phyloP scores from a whole-genome alignment of 2,888 invertebrate species.

The Poecilobothrus nobilitatus region DNA sequence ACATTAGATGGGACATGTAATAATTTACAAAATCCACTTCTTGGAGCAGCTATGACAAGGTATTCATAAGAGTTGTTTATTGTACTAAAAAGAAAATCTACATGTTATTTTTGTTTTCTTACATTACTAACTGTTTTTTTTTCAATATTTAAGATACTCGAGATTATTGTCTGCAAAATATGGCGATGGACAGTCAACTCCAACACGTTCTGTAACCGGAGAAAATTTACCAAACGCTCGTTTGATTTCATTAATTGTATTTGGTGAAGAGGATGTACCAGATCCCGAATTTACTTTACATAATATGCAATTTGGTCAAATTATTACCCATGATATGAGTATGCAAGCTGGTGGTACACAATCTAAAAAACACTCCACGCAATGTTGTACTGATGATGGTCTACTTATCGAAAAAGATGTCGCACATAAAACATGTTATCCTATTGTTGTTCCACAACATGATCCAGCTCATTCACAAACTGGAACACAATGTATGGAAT shows the following conservation, averaged over 20 bases:
- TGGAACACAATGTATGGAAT: constrained; percentile 56
- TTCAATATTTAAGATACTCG: constrained; percentile 34
- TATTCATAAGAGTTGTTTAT: constrained; percentile 19
- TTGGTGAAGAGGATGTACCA: constrained; percentile 60
- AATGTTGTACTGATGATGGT: constrained; percentile 55
- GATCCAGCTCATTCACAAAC: constrained; percentile 51
- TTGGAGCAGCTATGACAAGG: constrained; percentile 70
- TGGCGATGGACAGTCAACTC: constrained; percentile 48
- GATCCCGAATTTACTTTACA: constrained; percentile 67
- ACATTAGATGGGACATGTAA: constrained; percentile 92
- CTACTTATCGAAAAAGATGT: constrained; percentile 44
- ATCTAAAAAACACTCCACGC: constrained; percentile 53
- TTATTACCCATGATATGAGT: constrained; percentile 53
- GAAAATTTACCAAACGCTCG: constrained; percentile 60
- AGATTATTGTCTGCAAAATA: constrained; percentile 45
- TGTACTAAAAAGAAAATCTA: background rate
- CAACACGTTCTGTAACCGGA: constrained; percentile 56
- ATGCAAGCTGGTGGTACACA: constrained; percentile 51
- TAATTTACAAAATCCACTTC: constrained; percentile 70
- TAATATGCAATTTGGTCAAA: constrained; percentile 58
- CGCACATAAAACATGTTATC: constrained; percentile 45
- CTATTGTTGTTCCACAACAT: constrained; percentile 51
- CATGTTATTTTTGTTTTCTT: background rate
- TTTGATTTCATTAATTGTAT: constrained; percentile 58
- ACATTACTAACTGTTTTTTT: too few relatives aligned